Conservation (phyloP, 2,888 invertebrate genomes). For the Drosophila mettleri region DNA sequence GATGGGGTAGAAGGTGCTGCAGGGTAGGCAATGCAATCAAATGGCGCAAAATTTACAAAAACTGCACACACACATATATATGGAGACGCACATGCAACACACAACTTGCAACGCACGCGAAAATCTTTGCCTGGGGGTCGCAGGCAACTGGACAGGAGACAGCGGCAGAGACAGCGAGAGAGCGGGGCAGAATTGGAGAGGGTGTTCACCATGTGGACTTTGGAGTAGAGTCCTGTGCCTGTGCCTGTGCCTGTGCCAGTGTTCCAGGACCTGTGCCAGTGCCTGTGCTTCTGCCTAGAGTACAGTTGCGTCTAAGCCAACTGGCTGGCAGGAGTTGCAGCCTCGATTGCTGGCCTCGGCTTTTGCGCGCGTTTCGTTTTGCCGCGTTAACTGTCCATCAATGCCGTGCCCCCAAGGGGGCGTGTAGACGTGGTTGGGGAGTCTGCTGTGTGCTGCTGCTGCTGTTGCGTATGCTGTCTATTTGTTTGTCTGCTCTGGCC, state of each 20-base stretch:
- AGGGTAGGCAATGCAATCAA: conserved; percentile 73
- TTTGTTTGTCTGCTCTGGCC: conserved; percentile 56
- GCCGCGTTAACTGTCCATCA: conserved; percentile 81
- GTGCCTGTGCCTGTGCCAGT: conserved; percentile 5
- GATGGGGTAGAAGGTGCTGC: conserved; percentile 9
- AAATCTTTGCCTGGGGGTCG: conserved; percentile 73
- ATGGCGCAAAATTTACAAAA: conserved; percentile 81
- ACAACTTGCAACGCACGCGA: conserved; percentile 79
- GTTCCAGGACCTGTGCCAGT: conserved; percentile 4
- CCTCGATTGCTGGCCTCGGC: conserved; percentile 14
- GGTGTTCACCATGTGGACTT: conserved; percentile 33
- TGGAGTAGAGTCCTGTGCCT: conserved; percentile 28
- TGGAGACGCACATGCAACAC: conserved; percentile 29
- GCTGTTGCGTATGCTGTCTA: conserved; percentile 43
- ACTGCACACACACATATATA: conserved; percentile 51
- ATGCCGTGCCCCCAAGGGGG: conserved; percentile 60
- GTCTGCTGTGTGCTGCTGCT: conserved; percentile 1
- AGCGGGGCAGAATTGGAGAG: neutral
- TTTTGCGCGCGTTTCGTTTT: conserved; percentile 80
- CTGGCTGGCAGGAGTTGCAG: conserved; percentile 42
- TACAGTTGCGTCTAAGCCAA: conserved; percentile 81
- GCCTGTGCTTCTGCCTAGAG: conserved; percentile 25
- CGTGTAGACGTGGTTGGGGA: neutral
- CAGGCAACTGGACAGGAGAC: conserved; percentile 39
- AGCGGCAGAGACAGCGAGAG: neutral